Conservation (phyloP, 1,140 invertebrate species). For the Drosophila auraria region DNA sequence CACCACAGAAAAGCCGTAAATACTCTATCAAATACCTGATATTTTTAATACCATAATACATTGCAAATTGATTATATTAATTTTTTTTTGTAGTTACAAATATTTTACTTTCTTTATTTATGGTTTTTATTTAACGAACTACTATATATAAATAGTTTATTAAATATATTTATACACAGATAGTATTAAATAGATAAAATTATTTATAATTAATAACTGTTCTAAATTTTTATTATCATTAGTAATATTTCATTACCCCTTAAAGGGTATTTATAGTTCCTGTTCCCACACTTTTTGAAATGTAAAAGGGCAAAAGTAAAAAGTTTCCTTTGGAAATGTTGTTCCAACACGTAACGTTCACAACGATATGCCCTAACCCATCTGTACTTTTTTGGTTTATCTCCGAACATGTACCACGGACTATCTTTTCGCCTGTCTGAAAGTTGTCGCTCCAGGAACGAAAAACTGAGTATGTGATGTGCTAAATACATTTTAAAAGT, state of each 20-base stretch:
- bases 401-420: neutral
- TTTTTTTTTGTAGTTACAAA: neutral
- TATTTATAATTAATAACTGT: neutral
- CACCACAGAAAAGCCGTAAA: neutral
- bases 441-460: constrained; percentile 1
- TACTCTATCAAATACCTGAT: neutral
- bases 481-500: neutral
- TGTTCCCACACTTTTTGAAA: neutral
- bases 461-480: neutral
- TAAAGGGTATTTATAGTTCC: neutral
- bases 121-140: no score
- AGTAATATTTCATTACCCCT: neutral
- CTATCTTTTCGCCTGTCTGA: constrained; percentile 6
- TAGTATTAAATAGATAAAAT: no score
- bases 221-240: neutral
- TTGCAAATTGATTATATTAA: neutral
- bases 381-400: constrained; percentile 8
- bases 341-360: constrained; percentile 26
- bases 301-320: constrained; percentile 50
- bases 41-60: neutral
- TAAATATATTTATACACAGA: no score
- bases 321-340: constrained; percentile 44
- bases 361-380: constrained; percentile 21
- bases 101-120: neutral
- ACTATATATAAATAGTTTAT: no score